phyloP scores from a whole-genome alignment of 2,797 vertebrate species.

The Urophycis tenuis region DNA sequence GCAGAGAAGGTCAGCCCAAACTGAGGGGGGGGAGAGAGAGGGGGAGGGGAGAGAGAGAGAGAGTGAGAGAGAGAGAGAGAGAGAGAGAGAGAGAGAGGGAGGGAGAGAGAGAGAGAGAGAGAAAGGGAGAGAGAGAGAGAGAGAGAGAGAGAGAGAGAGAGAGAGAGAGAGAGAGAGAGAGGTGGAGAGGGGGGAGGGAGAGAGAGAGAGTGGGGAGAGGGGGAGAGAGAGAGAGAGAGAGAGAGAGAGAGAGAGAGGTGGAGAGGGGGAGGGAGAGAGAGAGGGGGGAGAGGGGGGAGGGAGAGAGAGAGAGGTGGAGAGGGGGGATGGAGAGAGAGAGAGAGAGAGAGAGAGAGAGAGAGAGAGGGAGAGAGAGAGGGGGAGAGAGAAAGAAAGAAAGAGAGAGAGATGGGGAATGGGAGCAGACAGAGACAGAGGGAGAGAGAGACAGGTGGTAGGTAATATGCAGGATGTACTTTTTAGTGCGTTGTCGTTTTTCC shows the following conservation, averaged over 20 bases:
- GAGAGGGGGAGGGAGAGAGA: not conserved
- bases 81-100: not conserved
- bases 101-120: not conserved
- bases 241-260: not conserved
- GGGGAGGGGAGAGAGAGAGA: too few species aligned
- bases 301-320: not conserved
- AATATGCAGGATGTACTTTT: not conserved
- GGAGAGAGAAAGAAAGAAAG: not conserved
- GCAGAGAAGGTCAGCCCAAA: slow-evolving; percentile 88
- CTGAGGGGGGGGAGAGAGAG: slow-evolving; percentile 55
- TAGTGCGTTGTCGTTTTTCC: not conserved
- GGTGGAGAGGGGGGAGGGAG: not conserved
- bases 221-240: not conserved
- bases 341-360: not conserved
- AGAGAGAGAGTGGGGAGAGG: not conserved
- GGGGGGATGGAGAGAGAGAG: not conserved
- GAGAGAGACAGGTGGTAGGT: not conserved
- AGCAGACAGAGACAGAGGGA: not conserved
- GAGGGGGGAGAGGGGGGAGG: not conserved
- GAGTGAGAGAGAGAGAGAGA: too few species aligned
- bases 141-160: not conserved
- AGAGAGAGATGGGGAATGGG: not conserved
- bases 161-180: slow-evolving; percentile 48
- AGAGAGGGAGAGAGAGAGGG: not conserved
- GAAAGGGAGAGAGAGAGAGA: not conserved